Conservation (phyloP, 2,888 invertebrate genomes). For the Amphipoea lucens region DNA sequence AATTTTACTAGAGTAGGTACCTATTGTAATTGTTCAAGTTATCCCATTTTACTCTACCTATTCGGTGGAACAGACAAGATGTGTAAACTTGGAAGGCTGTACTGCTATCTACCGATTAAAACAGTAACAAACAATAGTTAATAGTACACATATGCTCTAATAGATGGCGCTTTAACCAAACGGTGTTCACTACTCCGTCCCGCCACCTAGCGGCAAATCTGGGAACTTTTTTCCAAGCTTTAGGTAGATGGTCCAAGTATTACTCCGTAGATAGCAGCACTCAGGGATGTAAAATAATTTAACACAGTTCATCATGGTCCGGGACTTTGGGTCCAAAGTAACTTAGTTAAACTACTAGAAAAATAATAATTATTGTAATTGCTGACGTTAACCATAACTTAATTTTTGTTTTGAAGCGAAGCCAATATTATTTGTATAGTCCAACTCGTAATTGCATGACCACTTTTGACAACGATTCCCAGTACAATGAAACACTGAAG, state of each 20-base stretch:
- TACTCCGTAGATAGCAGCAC: slow-evolving; percentile 48
- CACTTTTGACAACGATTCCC: not conserved
- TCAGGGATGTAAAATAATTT: not conserved
- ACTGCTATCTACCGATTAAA: slow-evolving; percentile 38
- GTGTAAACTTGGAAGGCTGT: not conserved
- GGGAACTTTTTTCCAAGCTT: not conserved
- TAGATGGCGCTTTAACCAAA: slow-evolving; percentile 55
- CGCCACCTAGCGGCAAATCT: slow-evolving; percentile 25
- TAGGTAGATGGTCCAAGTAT: not conserved
- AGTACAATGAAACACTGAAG: not conserved
- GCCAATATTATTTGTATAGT: not conserved
- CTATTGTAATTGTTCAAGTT: too few relatives aligned
- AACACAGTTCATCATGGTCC: too few relatives aligned
- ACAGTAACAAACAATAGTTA: not conserved
- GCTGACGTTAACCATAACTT: not conserved
- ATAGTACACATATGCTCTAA: not conserved
- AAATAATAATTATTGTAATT: not conserved
- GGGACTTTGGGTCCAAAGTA: too few relatives aligned
- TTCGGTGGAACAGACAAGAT: not conserved
- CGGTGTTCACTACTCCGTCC: accelerated
- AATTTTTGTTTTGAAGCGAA: not conserved
- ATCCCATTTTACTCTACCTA: not conserved
- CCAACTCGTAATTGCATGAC: not conserved
- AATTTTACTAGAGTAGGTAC: not conserved
- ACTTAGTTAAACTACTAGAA: not conserved